Evolutionary conservation across 53 echinoderm and acorn worm species (phyloP).

Genomic region (Stichopus horrens): DNA sequence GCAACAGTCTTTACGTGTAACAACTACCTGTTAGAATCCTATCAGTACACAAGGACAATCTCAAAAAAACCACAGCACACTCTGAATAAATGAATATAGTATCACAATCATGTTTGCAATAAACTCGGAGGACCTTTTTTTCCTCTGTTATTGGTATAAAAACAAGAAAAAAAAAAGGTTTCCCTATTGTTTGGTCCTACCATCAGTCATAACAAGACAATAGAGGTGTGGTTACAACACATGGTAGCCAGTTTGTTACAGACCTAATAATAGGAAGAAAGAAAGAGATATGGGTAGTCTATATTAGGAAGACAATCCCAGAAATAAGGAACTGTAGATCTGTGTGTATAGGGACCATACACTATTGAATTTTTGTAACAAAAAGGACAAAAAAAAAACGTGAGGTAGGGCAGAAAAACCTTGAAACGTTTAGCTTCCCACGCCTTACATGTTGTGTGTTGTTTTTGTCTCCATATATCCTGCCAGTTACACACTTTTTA

Average conservation of each 20-base stretch:
- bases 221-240: background rate
- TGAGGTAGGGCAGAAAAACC: background rate
- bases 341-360: background rate
- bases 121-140: no score
- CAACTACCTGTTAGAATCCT: no score
- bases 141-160: no score
- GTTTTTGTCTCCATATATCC: background rate
- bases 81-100: no score
- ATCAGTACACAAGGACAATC: background rate
- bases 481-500: background rate
- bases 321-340: background rate
- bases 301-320: no score
- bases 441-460: conserved; percentile 32
- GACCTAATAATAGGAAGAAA: no score
- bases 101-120: no score
- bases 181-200: background rate
- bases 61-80: background rate
- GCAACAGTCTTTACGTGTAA: no score
- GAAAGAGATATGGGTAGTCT: no score
- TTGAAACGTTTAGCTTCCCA: conserved; percentile 32
- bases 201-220: background rate
- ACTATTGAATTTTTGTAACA: background rate
- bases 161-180: no score
- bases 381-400: no score
- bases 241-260: no score